Conservation (phyloP, 2,797 vertebrate species). For the Lophura swinhoii region DNA sequence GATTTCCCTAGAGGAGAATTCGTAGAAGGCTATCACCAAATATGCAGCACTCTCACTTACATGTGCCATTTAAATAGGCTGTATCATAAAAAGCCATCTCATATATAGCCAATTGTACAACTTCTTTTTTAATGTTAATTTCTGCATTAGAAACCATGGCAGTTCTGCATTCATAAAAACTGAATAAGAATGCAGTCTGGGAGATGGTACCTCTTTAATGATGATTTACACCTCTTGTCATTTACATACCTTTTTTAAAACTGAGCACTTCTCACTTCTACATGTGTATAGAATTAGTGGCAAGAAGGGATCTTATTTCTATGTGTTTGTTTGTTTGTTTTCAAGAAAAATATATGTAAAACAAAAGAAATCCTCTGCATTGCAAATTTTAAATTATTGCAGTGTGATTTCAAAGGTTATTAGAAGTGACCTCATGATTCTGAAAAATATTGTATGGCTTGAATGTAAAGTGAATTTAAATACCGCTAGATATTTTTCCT, state of each 20-base stretch:
- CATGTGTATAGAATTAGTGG: not conserved
- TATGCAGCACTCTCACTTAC: slow-evolving; percentile 35
- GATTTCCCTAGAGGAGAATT: slow-evolving; percentile 73
- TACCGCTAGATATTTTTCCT: not conserved
- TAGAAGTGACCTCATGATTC: not conserved
- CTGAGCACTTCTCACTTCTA: not conserved
- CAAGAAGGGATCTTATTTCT: not conserved
- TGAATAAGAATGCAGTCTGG: not conserved
- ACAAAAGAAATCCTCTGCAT: not conserved
- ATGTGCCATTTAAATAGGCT: not conserved
- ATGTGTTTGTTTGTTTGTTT: not conserved
- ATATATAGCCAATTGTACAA: slow-evolving; percentile 31
- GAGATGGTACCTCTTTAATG: not conserved
- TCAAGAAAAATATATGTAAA: not conserved
- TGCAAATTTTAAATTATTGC: not conserved
- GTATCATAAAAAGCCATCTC: slow-evolving; percentile 66
- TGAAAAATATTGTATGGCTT: not conserved
- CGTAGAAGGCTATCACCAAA: slow-evolving; percentile 38
- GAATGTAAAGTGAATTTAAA: not conserved
- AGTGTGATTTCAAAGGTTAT: not conserved
- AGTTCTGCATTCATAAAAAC: slow-evolving; percentile 3
- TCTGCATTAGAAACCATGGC: slow-evolving; percentile 41
- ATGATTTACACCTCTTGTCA: not conserved
- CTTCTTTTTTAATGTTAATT: slow-evolving; percentile 65
- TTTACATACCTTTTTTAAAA: not conserved